Conservation (phyloP, 2,113 vertebrate genomes). For the Casuarius casuarius region DNA sequence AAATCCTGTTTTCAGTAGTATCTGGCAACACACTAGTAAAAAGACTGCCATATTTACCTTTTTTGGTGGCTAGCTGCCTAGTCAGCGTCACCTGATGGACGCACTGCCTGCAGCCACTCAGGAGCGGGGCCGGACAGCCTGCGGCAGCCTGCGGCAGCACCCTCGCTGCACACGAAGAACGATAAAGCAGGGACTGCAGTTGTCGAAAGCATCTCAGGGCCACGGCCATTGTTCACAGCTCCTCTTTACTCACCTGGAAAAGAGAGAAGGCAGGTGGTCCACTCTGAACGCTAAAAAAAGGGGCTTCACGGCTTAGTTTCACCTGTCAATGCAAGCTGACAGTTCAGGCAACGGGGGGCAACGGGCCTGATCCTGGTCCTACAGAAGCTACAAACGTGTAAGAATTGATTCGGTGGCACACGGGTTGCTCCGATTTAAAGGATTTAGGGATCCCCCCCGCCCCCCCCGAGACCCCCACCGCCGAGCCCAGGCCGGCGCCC, state of each 20-base stretch:
- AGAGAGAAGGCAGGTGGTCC: not conserved
- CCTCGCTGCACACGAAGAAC: slow-evolving; percentile 8
- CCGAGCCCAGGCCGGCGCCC: too few relatives aligned
- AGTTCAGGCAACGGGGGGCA: fast-evolving
- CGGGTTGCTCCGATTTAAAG: not conserved
- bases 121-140: not conserved
- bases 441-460: too few relatives aligned
- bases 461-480: too few relatives aligned
- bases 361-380: fast-evolving
- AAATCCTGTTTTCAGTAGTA: not conserved
- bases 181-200: slow-evolving; percentile 72
- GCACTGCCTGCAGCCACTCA: not conserved
- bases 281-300: fast-evolving
- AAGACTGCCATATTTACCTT: slow-evolving; percentile 79
- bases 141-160: not conserved
- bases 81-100: slow-evolving; percentile 21
- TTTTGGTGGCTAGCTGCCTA: slow-evolving; percentile 90
- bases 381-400: fast-evolving
- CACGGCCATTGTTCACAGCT: slow-evolving; percentile 56
- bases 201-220: slow-evolving; percentile 75
- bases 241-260: not conserved
- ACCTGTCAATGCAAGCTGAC: fast-evolving
- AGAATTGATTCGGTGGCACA: not conserved
- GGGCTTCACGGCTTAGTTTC: fast-evolving
- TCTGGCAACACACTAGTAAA: not conserved